Base-by-base conservation (phyloP, 2,113 vertebrate species). In the Psophia crepitans region DNA sequence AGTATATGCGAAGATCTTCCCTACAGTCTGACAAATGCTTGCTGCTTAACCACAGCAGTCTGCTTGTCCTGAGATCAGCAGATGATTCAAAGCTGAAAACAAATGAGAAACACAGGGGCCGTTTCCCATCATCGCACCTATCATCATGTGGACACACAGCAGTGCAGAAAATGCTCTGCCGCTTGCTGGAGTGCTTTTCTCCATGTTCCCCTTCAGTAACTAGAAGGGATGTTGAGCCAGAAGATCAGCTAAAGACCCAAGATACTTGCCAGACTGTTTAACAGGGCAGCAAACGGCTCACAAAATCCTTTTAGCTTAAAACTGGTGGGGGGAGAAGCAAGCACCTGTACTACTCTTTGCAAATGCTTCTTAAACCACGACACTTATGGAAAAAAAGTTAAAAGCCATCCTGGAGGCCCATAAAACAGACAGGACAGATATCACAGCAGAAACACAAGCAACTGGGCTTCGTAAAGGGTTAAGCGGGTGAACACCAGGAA, bases 401-500 rank as follows among this genome's bases (percentile, higher is more conserved):
- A 20, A 56, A 49, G 26, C 51, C 37, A 73, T 64, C 56, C 61
- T 48, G 11, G 43, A 65, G 24, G 86, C 10, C 24, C 26, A 48
- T 63, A 60, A 84, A 93, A 63, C 22, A 82, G 44, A 86, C 9
- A 70, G 33, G 30, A 89, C 66, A 96, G 35, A 56, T 53, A 91
- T 73, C 53, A 92, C 53, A 92, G 69, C 57, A 93, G 37, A 91
- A 95, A 90, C 41, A 86, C 16, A 87, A 60, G 33, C 16, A 83
- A 78, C 28, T 46, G 33, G 61, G 33, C 32, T 91, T 60, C 76
- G 24, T 56, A 90, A 92, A 86, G 6, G 39, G 11, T 83, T 63
- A 87, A 78, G 35, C 49, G 68, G 65, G 17, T 58, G 83, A 96
- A 64, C 37, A 64, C 3, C 14, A 88, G 37, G 54, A 95, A 93